Percentiles rank a stretch among this genome's conserved stretches.
phyloP scores from a whole-genome alignment of 2,888 invertebrate species.

The Cataglyphis altisquamis region DNA sequence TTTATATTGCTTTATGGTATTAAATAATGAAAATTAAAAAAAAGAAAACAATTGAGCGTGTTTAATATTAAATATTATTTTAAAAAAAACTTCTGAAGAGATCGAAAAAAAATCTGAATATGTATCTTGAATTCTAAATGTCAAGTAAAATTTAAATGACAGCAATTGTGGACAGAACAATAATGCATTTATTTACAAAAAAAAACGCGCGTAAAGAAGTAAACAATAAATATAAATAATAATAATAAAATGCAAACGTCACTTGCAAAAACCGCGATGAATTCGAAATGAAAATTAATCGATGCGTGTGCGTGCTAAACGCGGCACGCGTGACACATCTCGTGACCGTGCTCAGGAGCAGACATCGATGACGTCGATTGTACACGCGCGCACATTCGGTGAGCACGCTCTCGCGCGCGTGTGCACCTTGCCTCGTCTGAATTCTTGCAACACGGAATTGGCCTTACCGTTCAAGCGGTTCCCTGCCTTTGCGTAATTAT shows the following conservation, averaged over 20 bases:
- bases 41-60: background rate
- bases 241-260: background rate
- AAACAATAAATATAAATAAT: background rate
- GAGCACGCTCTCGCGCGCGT: slow-evolving; percentile 10
- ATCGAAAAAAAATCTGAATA: background rate
- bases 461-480: slow-evolving; percentile 75
- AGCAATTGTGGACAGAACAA: background rate
- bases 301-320: slow-evolving; percentile 1
- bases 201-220: background rate
- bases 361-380: slow-evolving; percentile 24
- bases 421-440: slow-evolving; percentile 17
- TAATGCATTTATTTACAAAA: background rate
- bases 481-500: slow-evolving; percentile 75
- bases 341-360: slow-evolving; percentile 19
- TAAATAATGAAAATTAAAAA: background rate
- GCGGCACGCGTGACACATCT: slow-evolving; percentile 45
- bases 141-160: background rate
- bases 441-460: background rate
- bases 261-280: background rate
- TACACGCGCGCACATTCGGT: slow-evolving; percentile 45
- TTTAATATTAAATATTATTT: background rate
- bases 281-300: background rate
- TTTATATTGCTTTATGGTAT: background rate
- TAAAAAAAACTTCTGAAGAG: background rate
- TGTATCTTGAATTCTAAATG: background rate